These are phyloP conservation scores for Ianthella basta DNA, from an alignment of 37 sponge, comb jelly and placozoan species.

Conservation along the genomic window DNA sequence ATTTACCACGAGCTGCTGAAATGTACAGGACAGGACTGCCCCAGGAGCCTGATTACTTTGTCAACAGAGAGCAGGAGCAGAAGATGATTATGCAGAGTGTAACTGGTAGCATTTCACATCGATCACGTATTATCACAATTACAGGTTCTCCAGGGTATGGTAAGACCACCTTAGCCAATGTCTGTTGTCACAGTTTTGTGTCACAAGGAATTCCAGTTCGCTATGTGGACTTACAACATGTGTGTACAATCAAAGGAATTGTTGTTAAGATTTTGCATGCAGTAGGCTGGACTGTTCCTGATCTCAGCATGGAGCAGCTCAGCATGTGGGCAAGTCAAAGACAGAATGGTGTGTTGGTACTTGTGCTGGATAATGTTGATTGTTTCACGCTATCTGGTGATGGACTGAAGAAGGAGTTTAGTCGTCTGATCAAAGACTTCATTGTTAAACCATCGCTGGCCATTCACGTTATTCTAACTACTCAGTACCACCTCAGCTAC, in stretches of 20 bases:
- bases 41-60: background rate
- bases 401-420: background rate
- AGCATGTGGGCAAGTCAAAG: background rate
- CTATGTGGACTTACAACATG: background rate
- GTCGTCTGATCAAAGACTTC: background rate
- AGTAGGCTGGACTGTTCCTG: background rate
- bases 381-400: background rate
- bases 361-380: background rate
- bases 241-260: background rate
- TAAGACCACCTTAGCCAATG: background rate
- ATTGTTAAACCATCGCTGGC: background rate
- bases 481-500: background rate
- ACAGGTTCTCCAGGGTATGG: constrained; percentile 18
- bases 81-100: background rate
- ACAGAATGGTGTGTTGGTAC: background rate
- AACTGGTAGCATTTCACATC: background rate
- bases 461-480: background rate
- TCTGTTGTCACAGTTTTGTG: background rate
- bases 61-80: constrained; percentile 1
- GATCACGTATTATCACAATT: background rate
- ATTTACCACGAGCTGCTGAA: background rate
- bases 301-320: background rate
- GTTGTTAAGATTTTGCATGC: background rate
- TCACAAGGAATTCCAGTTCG: background rate
- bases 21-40: background rate